These are phyloP conservation scores for Dasysyrphus tricinctus DNA, from an alignment of 2,888 invertebrate genomes.

Conservation along the genomic window DNA sequence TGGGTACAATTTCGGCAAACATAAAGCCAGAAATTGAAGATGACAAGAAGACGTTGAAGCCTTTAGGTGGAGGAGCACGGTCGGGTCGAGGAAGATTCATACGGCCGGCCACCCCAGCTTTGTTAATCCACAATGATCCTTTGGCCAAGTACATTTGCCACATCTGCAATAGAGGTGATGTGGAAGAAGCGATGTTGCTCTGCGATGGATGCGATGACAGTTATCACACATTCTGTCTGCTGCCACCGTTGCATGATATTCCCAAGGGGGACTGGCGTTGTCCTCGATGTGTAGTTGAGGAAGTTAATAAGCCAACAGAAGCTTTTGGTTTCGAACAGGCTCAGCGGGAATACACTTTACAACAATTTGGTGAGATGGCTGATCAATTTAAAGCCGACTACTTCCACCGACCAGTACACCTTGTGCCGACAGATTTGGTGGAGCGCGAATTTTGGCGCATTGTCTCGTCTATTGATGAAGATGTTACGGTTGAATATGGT, in stretches of 20 bases:
- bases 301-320: constrained; percentile 95
- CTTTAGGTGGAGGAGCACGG: constrained; percentile 11
- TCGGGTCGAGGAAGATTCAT: constrained; percentile 38
- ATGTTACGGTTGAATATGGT: constrained; percentile 99
- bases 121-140: constrained; percentile 83
- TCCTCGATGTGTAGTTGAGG: constrained; percentile 96
- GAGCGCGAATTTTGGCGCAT: constrained; percentile 99
- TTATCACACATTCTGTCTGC: constrained; percentile 98
- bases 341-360: constrained; percentile 95
- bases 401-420: constrained; percentile 97
- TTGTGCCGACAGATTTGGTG: constrained; percentile 93
- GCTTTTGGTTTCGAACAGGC: constrained; percentile 99
- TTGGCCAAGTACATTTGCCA: constrained; percentile 97
- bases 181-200: constrained; percentile 96
- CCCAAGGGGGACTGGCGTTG: constrained; percentile 99
- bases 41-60: constrained; percentile 30
- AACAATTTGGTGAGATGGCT: constrained; percentile 99
- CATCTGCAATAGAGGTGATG: constrained; percentile 96
- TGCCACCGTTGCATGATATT: constrained; percentile 95
- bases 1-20: constrained; percentile 79
- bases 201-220: constrained; percentile 99
- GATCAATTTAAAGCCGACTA: constrained; percentile 99
- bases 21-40: constrained; percentile 45
- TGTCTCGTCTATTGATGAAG: constrained; percentile 97
- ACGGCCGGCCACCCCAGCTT: constrained; percentile 73